Conservation (phyloP, 2,888 invertebrate species). For the Micoletzkya japonica region DNA sequence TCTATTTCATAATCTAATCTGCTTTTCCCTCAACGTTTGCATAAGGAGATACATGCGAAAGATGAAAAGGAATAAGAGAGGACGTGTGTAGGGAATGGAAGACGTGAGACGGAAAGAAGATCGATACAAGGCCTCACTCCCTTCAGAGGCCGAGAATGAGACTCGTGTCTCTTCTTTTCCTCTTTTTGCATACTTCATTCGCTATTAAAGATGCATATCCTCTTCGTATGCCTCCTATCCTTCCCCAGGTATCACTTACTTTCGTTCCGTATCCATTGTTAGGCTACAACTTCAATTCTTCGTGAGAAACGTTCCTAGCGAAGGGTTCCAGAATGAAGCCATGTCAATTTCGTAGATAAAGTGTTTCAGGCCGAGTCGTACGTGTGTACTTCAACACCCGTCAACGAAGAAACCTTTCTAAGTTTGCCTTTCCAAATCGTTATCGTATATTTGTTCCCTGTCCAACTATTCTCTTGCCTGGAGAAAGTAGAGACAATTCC, state of each 20-base stretch:
- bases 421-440: conserved; percentile 69
- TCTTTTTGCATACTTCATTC: background rate
- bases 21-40: too few species aligned
- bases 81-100: too few species aligned
- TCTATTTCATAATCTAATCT: too few species aligned
- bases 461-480: too few species aligned
- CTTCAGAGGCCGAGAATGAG: background rate
- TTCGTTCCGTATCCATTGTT: background rate
- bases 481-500: too few species aligned
- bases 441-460: background rate
- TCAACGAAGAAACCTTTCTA: conserved; percentile 82
- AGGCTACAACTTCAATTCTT: background rate
- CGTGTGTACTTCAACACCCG: conserved; percentile 84
- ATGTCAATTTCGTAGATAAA: background rate
- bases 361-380: conserved; percentile 81
- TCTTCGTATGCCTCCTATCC: conserved; percentile 12
- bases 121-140: conserved; percentile 15
- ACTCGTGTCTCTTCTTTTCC: background rate
- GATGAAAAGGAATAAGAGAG: too few species aligned
- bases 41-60: too few species aligned
- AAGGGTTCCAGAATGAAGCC: too few species aligned
- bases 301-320: background rate
- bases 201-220: background rate
- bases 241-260: conserved; percentile 11
- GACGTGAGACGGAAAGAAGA: too few species aligned